phyloP scores from a whole-genome alignment of 2,888 invertebrate species.

The Tiphia femorata region DNA sequence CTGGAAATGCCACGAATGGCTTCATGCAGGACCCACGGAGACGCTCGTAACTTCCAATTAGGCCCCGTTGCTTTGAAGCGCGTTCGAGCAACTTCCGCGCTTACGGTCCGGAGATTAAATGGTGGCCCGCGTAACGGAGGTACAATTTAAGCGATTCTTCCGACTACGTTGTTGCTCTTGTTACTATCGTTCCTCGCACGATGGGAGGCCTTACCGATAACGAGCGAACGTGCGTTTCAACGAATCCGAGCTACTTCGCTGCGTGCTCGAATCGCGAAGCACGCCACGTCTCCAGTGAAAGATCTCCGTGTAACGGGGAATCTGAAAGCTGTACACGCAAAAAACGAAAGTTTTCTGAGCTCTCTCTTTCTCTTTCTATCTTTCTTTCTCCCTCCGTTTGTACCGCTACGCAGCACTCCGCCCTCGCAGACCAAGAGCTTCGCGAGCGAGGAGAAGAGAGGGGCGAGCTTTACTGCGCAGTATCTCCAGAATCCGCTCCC shows the following conservation, averaged over 20 bases:
- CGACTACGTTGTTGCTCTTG: too few species aligned
- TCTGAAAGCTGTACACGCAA: too few species aligned
- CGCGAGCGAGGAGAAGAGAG: not conserved
- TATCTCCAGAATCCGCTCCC: constrained; percentile 22
- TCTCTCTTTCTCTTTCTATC: not conserved
- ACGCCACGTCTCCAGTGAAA: too few species aligned
- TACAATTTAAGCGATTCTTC: too few species aligned
- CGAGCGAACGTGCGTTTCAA: too few species aligned
- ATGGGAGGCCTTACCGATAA: too few species aligned
- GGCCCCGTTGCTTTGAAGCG: constrained; percentile 23
- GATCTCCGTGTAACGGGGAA: too few species aligned
- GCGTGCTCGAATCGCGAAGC: too few species aligned
- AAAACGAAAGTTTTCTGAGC: not conserved
- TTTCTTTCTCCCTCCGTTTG: constrained; percentile 2
- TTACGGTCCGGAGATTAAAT: constrained; percentile 27
- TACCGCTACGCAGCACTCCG: not conserved
- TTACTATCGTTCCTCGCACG: too few species aligned
- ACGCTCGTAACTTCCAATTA: constrained; percentile 46
- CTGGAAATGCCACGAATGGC: constrained; percentile 38
- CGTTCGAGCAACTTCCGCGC: constrained; percentile 31
- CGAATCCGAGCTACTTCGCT: not conserved
- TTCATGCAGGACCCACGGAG: constrained; percentile 35
- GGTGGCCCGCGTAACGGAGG: too few species aligned
- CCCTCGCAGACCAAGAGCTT: not conserved
- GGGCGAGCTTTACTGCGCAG: constrained; percentile 26